These are phyloP conservation scores for Apistogramma diplotaenia DNA, from an alignment of 2,113 vertebrate species.

Conservation along the genomic window DNA sequence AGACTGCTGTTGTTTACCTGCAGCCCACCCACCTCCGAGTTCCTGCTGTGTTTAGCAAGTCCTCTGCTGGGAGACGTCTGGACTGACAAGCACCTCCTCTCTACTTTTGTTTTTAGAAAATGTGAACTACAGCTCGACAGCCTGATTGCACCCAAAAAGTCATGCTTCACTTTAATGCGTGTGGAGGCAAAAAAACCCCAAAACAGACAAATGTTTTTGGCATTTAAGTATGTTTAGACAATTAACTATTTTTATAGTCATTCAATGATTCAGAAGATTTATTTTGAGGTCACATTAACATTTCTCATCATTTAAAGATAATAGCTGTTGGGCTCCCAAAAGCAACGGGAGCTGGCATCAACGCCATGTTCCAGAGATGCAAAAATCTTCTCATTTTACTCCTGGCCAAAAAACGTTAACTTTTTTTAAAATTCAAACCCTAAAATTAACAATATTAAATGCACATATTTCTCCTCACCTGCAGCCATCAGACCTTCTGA, in stretches of 20 bases:
- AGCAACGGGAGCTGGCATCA: no score
- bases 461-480: no score
- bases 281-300: no score
- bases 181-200: neutral
- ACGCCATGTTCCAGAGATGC: neutral
- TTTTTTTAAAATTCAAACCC: no score
- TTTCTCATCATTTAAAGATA: no score
- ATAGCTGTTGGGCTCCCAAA: no score
- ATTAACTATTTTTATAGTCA: no score
- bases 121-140: neutral
- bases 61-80: neutral
- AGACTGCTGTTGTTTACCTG: constrained; percentile 44
- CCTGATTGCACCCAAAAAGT: neutral
- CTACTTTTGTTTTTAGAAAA: neutral
- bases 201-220: fast-evolving
- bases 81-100: constrained; percentile 1
- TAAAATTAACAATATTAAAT: no score
- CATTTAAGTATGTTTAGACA: neutral
- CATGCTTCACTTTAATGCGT: neutral
- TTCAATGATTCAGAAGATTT: no score
- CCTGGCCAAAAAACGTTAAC: neutral
- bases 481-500: no score
- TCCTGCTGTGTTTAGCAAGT: constrained; percentile 29
- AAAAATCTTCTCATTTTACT: neutral
- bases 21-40: constrained; percentile 26